Base-by-base conservation (phyloP, 1,140 invertebrate genomes). In the Listronotus bonariensis region DNA sequence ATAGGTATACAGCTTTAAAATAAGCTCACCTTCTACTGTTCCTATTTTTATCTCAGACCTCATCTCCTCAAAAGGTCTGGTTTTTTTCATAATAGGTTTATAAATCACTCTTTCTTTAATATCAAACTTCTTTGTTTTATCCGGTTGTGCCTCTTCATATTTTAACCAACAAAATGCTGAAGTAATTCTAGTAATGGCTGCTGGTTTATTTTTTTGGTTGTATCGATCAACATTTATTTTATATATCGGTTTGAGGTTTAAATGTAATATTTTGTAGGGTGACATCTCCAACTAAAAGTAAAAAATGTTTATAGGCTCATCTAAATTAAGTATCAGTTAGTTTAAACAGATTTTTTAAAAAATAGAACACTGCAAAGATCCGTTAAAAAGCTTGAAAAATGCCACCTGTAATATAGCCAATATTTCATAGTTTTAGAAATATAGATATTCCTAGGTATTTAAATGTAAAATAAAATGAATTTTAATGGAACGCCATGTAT, bases 231-330 rank as follows among this genome's bases (percentile, higher is more conserved):
- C 76, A 18, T 78, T 75, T 17, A 87, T 74, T 69, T 81, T 82
- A 69, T 85, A 89, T 42, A 79, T 73, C 0, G 88, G 89, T 58
- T 83, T 84, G 9, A 88, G 79, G 32, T 81, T 75, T 52, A 83
- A 79, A 77, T 87, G 82, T 4, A 87, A 76, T 15, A 80, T 61
- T 70, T 84, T 84, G 38, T 80, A 84, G 0, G 80, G 75, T 0
- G 88, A 89, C 45, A 82, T 79, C 41, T 83, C 82, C 8, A 65
- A 12, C 1, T 80, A 75, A 17, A 89, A n/a, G n/a, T n/a, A n/a
- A n/a, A n/a, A n/a, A n/a, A n/a, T n/a, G n/a, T n/a, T n/a, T n/a
- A n/a, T n/a, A n/a, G n/a, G n/a, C n/a, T n/a, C n/a, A n/a, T n/a
- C n/a, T n/a, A n/a, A n/a, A n/a, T n/a, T n/a, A n/a, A n/a, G n/a